phyloP scores from a whole-genome alignment of 2,113 vertebrate species.

The Cercopithecus mona region DNA sequence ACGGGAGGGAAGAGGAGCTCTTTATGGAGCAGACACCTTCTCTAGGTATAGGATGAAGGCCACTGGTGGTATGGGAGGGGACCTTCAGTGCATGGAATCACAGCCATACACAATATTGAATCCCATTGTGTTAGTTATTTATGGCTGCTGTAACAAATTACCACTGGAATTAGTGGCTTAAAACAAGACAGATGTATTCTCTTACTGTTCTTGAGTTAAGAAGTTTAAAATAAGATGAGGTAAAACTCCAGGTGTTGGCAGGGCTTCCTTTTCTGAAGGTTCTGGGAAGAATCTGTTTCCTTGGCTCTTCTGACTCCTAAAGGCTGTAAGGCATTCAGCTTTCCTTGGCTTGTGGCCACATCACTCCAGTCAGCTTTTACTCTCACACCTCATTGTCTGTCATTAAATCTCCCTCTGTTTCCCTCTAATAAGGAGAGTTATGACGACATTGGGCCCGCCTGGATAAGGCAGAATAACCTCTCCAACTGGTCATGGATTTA shows the following conservation, averaged over 20 bases:
- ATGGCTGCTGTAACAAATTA: no score
- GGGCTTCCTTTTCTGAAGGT: not conserved
- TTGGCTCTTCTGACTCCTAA: not conserved
- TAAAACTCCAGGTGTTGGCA: not conserved
- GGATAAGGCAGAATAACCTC: not conserved
- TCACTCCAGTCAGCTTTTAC: not conserved
- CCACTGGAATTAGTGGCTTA: not conserved
- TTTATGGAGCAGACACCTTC: not conserved
- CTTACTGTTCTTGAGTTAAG: not conserved
- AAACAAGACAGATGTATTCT: not conserved
- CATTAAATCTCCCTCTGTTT: not conserved
- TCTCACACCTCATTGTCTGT: no score
- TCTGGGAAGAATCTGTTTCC: not conserved
- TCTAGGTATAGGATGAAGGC: not conserved
- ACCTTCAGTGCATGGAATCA: fast-evolving
- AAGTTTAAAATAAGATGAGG: no score
- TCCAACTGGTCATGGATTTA: not conserved
- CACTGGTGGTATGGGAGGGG: fast-evolving
- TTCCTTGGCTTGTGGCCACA: not conserved
- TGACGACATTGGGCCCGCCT: not conserved
- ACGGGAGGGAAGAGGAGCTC: fast-evolving
- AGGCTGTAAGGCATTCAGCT: not conserved
- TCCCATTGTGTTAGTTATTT: not conserved
- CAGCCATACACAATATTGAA: no score
- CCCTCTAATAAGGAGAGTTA: not conserved